phyloP scores from a whole-genome alignment of 2,797 vertebrate genomes.

The Cirrhinus mrigala region DNA sequence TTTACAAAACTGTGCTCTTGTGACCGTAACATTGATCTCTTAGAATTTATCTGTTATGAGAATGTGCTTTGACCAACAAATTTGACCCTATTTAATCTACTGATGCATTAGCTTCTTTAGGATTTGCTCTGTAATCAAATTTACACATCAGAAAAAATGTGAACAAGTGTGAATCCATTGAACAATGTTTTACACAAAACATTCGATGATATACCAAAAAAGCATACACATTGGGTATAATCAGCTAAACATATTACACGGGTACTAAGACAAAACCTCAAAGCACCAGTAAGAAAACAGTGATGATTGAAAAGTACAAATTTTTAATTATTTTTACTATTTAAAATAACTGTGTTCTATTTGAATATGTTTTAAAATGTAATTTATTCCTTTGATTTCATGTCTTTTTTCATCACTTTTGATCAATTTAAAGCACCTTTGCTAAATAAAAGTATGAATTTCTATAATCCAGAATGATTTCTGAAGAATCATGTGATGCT shows the following conservation, averaged over 20 bases:
- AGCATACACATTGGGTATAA: not conserved
- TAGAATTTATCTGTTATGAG: conserved; percentile 31
- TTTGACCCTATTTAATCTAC: conserved; percentile 4
- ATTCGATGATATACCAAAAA: not conserved
- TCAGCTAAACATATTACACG: too few relatives aligned
- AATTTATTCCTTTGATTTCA: too few relatives aligned
- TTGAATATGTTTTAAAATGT: too few relatives aligned
- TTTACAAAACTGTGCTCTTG: conserved; percentile 52
- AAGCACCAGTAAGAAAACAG: not conserved
- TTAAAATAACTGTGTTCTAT: too few relatives aligned
- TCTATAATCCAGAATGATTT: too few relatives aligned
- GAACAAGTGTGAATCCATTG: conserved; percentile 35
- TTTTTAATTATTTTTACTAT: too few relatives aligned
- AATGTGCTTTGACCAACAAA: conserved; percentile 21
- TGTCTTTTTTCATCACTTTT: too few relatives aligned
- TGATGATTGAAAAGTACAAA: too few relatives aligned
- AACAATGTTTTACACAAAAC: not conserved
- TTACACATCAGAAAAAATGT: conserved; percentile 9
- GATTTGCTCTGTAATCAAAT: not conserved
- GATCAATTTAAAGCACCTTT: too few relatives aligned
- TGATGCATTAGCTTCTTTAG: conserved; percentile 8
- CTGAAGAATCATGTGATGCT: too few relatives aligned
- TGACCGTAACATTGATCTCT: conserved; percentile 52
- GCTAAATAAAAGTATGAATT: too few relatives aligned
- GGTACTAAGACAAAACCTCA: too few relatives aligned